Evolutionary conservation across 2,888 invertebrate genomes (phyloP).

Genomic region (Melangyna quadrimaculata): DNA sequence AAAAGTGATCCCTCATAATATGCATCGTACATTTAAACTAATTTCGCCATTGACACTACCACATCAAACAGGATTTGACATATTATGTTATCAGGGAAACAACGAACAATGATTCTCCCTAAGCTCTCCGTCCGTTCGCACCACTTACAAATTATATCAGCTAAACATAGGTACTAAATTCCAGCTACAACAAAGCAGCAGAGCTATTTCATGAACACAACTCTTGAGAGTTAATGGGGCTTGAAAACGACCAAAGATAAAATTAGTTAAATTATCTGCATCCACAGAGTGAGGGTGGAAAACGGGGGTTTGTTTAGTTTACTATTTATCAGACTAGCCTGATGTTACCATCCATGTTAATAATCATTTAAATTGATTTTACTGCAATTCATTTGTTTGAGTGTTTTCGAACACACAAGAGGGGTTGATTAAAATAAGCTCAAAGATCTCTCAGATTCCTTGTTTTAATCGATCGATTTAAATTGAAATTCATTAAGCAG

Average conservation of each 20-base stretch:
- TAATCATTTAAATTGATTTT: conserved; percentile 52
- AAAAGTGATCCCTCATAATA: conserved; percentile 66
- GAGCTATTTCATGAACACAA: conserved; percentile 8
- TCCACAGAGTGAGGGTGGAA: neutral
- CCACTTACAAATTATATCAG: neutral
- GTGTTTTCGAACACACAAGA: conserved; percentile 23
- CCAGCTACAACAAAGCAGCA: neutral
- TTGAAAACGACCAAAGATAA: conserved; percentile 58
- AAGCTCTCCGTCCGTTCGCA: neutral
- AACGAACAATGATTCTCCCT: neutral
- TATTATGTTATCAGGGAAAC: conserved; percentile 16
- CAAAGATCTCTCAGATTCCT: neutral
- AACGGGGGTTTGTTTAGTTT: conserved; percentile 11
- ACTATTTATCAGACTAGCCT: neutral
- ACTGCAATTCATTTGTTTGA: conserved; percentile 52
- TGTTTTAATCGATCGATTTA: conserved; percentile 47
- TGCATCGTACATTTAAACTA: conserved; percentile 37
- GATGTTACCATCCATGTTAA: conserved; percentile 45
- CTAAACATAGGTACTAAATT: neutral
- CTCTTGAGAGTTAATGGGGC: conserved; percentile 64
- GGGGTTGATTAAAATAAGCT: conserved; percentile 16
- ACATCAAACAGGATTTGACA: conserved; percentile 33
- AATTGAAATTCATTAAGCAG: conserved; percentile 50
- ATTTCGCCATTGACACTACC: conserved; percentile 54
- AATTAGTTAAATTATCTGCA: conserved; percentile 62